These are phyloP conservation scores for Nasonia vitripennis DNA, from an alignment of 1,140 invertebrate species.

Conservation along the genomic window DNA sequence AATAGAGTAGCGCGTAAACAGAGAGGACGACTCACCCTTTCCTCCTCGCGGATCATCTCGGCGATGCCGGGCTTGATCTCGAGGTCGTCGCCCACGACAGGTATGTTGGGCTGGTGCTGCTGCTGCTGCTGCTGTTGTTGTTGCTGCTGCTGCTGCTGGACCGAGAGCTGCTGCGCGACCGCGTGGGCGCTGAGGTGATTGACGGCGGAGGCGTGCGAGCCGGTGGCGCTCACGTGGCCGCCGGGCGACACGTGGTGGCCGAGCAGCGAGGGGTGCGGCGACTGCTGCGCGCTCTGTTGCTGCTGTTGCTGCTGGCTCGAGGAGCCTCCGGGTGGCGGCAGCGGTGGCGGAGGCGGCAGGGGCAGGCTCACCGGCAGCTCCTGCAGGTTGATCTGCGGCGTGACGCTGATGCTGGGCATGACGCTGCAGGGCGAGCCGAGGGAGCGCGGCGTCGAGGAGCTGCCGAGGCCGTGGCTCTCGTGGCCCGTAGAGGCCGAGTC, in stretches of 20 bases:
- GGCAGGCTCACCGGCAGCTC: constrained; percentile 71
- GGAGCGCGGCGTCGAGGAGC: constrained; percentile 65
- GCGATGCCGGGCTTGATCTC: constrained; percentile 95
- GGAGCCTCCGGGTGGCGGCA: constrained; percentile 62
- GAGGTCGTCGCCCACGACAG: constrained; percentile 81
- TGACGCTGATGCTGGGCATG: constrained; percentile 69
- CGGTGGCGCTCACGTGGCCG: constrained; percentile 72
- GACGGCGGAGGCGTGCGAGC: constrained; percentile 61
- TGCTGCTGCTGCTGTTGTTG: constrained; percentile 66
- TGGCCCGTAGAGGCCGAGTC: constrained; percentile 57
- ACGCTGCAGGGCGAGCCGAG: constrained; percentile 65
- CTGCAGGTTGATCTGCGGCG: constrained; percentile 71
- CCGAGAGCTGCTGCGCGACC: constrained; percentile 60
- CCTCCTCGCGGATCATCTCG: constrained; percentile 96
- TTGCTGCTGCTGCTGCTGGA: constrained; percentile 65
- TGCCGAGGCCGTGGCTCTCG: constrained; percentile 58
- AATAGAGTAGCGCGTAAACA: too few species aligned
- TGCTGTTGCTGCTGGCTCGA: constrained; percentile 52
- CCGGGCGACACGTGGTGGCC: constrained; percentile 72
- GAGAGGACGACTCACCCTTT: constrained; percentile 85
- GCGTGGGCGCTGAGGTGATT: constrained; percentile 73
- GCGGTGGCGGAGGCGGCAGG: constrained; percentile 67
- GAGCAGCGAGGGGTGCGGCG: constrained; percentile 12
- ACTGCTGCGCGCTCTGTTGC: background rate
- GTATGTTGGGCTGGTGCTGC: constrained; percentile 62